Conservation (phyloP, 2,797 vertebrate species). For the Liparis tanakae region DNA sequence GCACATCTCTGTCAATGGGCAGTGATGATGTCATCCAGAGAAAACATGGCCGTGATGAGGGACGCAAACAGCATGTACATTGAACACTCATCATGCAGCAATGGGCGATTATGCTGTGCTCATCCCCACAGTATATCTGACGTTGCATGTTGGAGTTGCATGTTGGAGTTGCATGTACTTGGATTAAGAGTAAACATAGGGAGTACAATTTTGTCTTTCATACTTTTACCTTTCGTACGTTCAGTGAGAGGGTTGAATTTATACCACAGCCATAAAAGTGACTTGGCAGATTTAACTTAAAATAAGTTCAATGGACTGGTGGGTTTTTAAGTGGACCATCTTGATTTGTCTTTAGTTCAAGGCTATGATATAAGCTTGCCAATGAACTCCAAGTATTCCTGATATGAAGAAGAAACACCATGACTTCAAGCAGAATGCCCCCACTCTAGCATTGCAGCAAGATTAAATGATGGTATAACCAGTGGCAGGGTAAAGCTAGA, state of each 20-base stretch:
- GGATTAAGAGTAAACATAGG: neutral
- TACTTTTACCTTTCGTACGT: constrained; percentile 8
- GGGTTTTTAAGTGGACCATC: no score
- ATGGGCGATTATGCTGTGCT: constrained; percentile 89
- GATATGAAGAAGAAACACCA: no score
- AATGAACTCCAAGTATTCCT: no score
- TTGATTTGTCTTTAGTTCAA: no score
- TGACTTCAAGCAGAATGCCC: no score
- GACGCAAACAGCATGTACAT: constrained; percentile 70
- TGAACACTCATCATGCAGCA: constrained; percentile 91
- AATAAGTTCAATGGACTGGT: no score
- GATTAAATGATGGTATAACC: neutral
- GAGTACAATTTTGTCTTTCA: neutral
- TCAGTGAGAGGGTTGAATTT: constrained; percentile 9
- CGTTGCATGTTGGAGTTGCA: neutral
- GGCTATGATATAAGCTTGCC: no score
- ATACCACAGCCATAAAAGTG: constrained; percentile 1
- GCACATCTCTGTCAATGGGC: constrained; percentile 30
- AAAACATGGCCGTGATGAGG: constrained; percentile 56
- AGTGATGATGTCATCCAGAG: constrained; percentile 38
- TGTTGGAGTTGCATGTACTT: constrained; percentile 2
- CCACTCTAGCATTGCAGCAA: neutral
- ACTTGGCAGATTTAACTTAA: neutral
- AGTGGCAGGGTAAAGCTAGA: neutral
- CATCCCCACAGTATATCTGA: constrained; percentile 80